Conservation (phyloP, 2,888 invertebrate genomes). For the Drosophila kokeensis region DNA sequence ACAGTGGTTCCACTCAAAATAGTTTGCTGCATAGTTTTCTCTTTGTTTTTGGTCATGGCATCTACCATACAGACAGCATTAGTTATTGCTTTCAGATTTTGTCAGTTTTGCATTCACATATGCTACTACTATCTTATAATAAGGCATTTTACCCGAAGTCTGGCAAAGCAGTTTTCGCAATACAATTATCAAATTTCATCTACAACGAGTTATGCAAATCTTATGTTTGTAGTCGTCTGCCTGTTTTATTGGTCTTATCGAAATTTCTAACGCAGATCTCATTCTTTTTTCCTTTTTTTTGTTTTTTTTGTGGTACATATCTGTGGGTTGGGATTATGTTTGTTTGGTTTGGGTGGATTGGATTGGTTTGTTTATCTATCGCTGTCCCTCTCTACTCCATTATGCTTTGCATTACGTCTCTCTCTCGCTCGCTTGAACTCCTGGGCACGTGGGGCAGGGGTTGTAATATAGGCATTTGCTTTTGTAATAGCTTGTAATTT, state of each 20-base stretch:
- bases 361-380: conserved; percentile 14
- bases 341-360: conserved; percentile 38
- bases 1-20: conserved; percentile 4
- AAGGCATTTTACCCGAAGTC: conserved; percentile 29
- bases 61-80: conserved; percentile 22
- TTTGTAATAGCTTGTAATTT: neutral
- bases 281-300: neutral
- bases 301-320: neutral
- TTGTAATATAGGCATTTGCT: neutral
- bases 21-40: conserved; percentile 3
- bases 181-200: neutral
- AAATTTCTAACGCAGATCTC: neutral
- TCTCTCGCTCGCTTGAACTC: neutral
- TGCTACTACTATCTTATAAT: conserved; percentile 45
- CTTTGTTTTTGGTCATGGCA: conserved; percentile 44
- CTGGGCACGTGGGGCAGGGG: neutral
- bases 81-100: conserved; percentile 43
- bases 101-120: conserved; percentile 3
- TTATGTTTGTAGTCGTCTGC: conserved; percentile 10
- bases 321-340: conserved; percentile 21
- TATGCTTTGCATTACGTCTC: neutral
- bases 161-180: neutral
- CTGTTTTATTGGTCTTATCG: conserved; percentile 26
- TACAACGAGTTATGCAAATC: neutral
- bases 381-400: neutral